Conservation (phyloP, 2,797 vertebrate genomes). For the Leptoclinus maculatus region DNA sequence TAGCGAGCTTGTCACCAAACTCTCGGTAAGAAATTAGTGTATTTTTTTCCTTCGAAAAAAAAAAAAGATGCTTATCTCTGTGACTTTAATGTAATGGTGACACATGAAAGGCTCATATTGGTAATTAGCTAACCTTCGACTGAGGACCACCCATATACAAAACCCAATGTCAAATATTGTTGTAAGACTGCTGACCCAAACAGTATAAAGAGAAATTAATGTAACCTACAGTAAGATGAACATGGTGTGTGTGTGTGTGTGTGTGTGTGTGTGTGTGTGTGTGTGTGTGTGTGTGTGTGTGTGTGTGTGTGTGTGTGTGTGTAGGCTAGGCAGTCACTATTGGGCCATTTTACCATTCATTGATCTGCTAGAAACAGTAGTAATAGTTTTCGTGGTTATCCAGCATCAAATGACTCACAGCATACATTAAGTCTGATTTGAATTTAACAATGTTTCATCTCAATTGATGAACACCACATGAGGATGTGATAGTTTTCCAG, state of each 20-base stretch:
- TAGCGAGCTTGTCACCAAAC: background rate
- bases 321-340: too few relatives aligned
- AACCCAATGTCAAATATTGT: too few relatives aligned
- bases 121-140: background rate
- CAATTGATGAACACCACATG: background rate
- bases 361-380: background rate
- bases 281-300: too few relatives aligned
- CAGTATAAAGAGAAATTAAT: background rate
- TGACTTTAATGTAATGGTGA: background rate
- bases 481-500: background rate
- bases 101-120: background rate
- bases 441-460: too few relatives aligned
- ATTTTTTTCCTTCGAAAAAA: background rate
- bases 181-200: background rate
- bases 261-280: too few relatives aligned
- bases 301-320: too few relatives aligned
- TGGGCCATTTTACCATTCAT: background rate
- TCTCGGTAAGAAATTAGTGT: background rate
- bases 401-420: too few relatives aligned
- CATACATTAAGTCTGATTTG: too few relatives aligned
- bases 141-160: background rate
- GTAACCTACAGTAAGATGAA: background rate
- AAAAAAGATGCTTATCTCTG: background rate
- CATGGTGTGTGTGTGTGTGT: too few relatives aligned
- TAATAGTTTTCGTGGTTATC: too few relatives aligned